Conservation (phyloP, 2,888 invertebrate genomes). For the Teleiodes luculella region DNA sequence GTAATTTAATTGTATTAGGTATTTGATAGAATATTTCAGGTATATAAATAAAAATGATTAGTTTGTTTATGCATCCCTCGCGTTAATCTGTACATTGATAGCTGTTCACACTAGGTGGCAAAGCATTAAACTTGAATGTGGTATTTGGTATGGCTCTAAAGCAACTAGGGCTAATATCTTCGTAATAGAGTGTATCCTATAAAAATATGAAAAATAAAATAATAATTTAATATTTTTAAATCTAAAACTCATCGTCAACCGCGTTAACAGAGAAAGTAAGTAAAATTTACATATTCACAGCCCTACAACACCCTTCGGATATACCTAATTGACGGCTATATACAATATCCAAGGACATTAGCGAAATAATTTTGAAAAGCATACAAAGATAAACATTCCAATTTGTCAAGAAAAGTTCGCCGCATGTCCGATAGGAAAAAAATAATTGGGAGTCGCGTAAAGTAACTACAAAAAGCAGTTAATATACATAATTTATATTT, state of each 20-base stretch:
- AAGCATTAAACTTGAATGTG: slow-evolving; percentile 3
- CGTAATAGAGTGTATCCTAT: slow-evolving; percentile 22
- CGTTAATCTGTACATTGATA: slow-evolving; percentile 1
- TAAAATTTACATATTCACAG: slow-evolving; percentile 68
- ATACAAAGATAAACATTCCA: background rate
- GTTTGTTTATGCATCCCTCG: background rate
- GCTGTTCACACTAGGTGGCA: background rate
- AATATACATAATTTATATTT: too few species aligned
- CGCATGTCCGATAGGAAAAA: background rate
- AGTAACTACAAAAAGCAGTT: too few species aligned
- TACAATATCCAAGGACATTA: slow-evolving; percentile 28
- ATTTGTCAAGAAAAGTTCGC: background rate
- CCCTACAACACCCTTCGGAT: slow-evolving; percentile 55
- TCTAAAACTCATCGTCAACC: slow-evolving; percentile 41
- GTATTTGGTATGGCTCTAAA: slow-evolving; percentile 32
- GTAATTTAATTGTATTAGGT: background rate
- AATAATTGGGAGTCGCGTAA: background rate
- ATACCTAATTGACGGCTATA: slow-evolving; percentile 39
- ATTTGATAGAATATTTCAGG: background rate
- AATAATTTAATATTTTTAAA: slow-evolving; percentile 53
- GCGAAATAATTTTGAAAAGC: background rate
- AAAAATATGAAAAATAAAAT: slow-evolving; percentile 38
- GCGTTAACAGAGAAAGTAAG: slow-evolving; percentile 41
- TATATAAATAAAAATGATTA: background rate
- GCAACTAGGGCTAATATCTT: slow-evolving; percentile 30